Percentiles rank a stretch among this genome's conserved stretches.
Evolutionary conservation across 2,888 invertebrate species (phyloP).

Genomic region (Adela reaumurella): DNA sequence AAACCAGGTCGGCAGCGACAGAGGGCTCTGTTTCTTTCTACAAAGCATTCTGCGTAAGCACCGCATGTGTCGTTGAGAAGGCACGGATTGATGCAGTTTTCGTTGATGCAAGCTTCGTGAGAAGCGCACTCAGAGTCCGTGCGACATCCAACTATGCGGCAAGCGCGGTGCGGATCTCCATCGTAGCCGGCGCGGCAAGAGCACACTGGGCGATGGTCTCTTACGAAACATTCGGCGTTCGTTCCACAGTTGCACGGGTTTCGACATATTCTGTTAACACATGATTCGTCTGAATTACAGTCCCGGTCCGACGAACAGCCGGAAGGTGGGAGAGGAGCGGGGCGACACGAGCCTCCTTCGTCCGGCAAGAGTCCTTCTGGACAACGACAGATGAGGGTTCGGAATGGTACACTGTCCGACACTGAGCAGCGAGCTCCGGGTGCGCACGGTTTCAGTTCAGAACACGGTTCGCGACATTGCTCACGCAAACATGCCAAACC

Average conservation of each 20-base stretch:
- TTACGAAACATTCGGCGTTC: slow-evolving; percentile 77
- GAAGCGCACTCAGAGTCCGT: slow-evolving; percentile 80
- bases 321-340: slow-evolving; percentile 65
- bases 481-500: slow-evolving; percentile 77
- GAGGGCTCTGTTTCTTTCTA: slow-evolving; percentile 66
- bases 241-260: slow-evolving; percentile 86
- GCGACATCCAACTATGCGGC: slow-evolving; percentile 77
- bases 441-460: slow-evolving; percentile 71
- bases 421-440: slow-evolving; percentile 75
- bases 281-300: slow-evolving; percentile 75
- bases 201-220: slow-evolving; percentile 82
- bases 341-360: slow-evolving; percentile 72
- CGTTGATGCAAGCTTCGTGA: slow-evolving; percentile 79
- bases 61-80: slow-evolving; percentile 77
- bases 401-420: slow-evolving; percentile 78
- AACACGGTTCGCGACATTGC: slow-evolving; percentile 76
- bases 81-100: slow-evolving; percentile 84
- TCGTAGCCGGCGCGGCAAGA: slow-evolving; percentile 80
- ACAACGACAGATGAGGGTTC: slow-evolving; percentile 86
- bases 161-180: slow-evolving; percentile 81
- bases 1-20: slow-evolving; percentile 81
- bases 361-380: slow-evolving; percentile 82
- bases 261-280: slow-evolving; percentile 80
- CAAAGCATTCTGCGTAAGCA: slow-evolving; percentile 77
- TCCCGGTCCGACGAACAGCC: slow-evolving; percentile 79